These are phyloP conservation scores for Drosophila stalkeri DNA, from an alignment of 2,888 invertebrate genomes.

Conservation along the genomic window DNA sequence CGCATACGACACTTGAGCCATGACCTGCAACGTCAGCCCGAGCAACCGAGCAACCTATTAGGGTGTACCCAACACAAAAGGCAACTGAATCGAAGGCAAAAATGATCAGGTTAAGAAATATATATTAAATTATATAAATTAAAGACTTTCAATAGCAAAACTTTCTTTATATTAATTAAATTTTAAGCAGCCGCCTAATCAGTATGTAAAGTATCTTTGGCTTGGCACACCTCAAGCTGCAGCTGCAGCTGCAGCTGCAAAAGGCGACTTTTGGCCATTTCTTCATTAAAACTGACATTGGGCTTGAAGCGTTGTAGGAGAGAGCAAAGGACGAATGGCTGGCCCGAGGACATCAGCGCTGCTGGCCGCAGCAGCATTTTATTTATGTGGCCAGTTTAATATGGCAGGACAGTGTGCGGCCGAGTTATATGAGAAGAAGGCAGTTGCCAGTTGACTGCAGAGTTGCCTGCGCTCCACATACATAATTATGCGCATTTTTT, in stretches of 20 bases:
- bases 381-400: slow-evolving; percentile 72
- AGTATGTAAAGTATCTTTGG: background rate
- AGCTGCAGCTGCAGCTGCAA: background rate
- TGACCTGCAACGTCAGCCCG: slow-evolving; percentile 47
- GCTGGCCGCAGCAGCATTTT: slow-evolving; percentile 48
- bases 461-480: slow-evolving; percentile 57
- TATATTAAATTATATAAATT: background rate
- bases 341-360: slow-evolving; percentile 16
- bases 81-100: background rate
- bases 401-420: slow-evolving; percentile 30
- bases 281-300: slow-evolving; percentile 61
- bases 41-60: too few relatives aligned
- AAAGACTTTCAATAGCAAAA: background rate
- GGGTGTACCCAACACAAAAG: background rate
- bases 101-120: background rate
- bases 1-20: slow-evolving; percentile 53
- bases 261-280: slow-evolving; percentile 47
- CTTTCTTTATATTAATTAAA: background rate
- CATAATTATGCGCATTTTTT: slow-evolving; percentile 83
- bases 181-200: slow-evolving; percentile 26
- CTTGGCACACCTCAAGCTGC: slow-evolving; percentile 8
- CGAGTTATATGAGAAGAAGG: slow-evolving; percentile 10
- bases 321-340: slow-evolving; percentile 14
- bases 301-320: slow-evolving; percentile 10
- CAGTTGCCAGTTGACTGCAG: background rate